Evolutionary conservation across 1,140 invertebrate species (phyloP).

Genomic region (Lycorma delicatula): DNA sequence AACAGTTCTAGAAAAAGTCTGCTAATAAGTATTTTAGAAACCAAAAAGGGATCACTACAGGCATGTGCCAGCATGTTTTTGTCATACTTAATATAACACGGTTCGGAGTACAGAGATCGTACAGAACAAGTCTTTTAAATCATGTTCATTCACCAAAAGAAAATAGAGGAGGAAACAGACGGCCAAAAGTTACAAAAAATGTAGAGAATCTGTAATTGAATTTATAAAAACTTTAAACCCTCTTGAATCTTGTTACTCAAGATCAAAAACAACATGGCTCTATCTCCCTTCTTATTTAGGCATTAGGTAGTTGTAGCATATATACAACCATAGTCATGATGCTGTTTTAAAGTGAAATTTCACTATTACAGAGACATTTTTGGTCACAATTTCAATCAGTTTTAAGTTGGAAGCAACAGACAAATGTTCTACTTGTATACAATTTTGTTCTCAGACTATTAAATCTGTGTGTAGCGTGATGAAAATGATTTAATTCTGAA

Average conservation of each 20-base stretch:
- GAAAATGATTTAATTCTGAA: background rate
- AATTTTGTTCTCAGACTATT: background rate
- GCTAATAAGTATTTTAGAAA: background rate
- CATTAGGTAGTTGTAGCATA: background rate
- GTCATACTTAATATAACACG: background rate
- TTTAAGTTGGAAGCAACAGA: background rate
- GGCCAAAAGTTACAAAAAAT: background rate
- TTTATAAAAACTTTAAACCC: background rate
- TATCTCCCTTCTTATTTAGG: background rate
- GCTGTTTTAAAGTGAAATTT: constrained; percentile 1
- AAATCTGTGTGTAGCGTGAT: background rate
- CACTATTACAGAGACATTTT: constrained; percentile 1
- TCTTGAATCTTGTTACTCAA: background rate
- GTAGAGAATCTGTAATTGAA: background rate
- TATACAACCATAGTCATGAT: background rate
- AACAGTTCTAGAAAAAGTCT: background rate
- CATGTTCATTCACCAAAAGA: background rate
- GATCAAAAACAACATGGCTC: background rate
- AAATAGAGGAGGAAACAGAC: background rate
- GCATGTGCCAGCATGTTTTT: background rate
- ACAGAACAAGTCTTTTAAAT: background rate
- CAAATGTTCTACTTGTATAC: constrained; percentile 6
- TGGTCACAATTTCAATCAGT: background rate
- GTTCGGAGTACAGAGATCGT: background rate
- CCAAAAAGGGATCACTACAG: background rate